These are phyloP conservation scores for Propithecus coquereli DNA, from an alignment of 2,113 vertebrate genomes.

Conservation along the genomic window DNA sequence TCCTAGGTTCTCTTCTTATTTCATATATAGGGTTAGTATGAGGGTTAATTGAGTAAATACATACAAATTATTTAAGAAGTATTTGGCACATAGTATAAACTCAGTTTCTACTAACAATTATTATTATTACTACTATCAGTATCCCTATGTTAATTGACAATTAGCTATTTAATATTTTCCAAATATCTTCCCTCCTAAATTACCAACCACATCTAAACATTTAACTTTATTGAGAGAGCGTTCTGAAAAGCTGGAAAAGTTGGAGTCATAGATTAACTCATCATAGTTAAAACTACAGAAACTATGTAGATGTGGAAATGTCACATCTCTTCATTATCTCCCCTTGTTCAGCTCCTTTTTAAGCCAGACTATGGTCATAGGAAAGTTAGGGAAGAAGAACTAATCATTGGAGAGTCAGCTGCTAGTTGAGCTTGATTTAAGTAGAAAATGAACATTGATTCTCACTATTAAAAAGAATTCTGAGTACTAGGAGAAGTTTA, in stretches of 20 bases:
- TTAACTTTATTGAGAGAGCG: background rate
- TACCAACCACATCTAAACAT: background rate
- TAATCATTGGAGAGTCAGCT: background rate
- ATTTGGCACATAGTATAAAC: background rate
- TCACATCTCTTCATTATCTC: background rate
- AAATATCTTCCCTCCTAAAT: background rate
- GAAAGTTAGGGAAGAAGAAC: background rate
- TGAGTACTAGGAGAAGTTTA: background rate
- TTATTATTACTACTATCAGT: background rate
- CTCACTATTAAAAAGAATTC: background rate
- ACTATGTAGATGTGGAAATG: too few species aligned
- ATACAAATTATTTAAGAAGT: background rate
- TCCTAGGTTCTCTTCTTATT: background rate
- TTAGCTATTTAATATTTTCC: background rate
- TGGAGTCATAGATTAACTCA: background rate
- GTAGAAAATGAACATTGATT: background rate
- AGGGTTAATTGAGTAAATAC: background rate
- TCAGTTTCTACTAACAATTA: background rate
- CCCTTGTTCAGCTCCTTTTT: background rate
- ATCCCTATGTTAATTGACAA: background rate
- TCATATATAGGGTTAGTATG: background rate
- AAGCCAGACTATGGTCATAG: background rate
- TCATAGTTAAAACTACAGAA: background rate
- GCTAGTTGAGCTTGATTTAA: background rate
- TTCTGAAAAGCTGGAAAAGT: background rate